Conservation (phyloP, 2,113 vertebrate species). For the Corvus cornix region DNA sequence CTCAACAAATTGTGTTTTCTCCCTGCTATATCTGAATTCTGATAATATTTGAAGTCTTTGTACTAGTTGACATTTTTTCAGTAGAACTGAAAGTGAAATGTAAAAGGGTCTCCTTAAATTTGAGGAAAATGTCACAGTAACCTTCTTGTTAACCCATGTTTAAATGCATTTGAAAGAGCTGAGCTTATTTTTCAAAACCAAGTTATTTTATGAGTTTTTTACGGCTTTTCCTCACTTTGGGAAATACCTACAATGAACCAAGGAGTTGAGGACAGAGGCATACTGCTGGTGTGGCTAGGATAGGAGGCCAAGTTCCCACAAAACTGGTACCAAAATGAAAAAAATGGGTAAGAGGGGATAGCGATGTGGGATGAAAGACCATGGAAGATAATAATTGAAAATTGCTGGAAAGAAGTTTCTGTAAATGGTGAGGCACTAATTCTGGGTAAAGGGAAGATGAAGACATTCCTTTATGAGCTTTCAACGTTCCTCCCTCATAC, state of each 20-base stretch:
- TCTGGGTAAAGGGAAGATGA: neutral
- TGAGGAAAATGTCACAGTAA: neutral
- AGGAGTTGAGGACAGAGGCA: neutral
- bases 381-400: neutral
- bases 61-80: neutral
- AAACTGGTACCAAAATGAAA: neutral
- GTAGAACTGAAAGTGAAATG: neutral
- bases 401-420: neutral
- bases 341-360: neutral
- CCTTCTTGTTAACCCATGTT: neutral
- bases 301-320: neutral
- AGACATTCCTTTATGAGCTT: neutral
- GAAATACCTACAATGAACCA: neutral
- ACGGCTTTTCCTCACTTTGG: neutral
- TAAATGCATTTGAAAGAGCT: neutral
- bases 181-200: neutral
- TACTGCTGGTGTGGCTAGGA: neutral
- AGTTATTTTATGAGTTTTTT: neutral
- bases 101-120: neutral
- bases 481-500: neutral
- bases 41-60: neutral
- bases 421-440: neutral
- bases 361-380: neutral
- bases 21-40: neutral
- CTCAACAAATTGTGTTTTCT: neutral